Conservation (phyloP, 2,888 invertebrate species). For the Caenorhabditis sulstoni region DNA sequence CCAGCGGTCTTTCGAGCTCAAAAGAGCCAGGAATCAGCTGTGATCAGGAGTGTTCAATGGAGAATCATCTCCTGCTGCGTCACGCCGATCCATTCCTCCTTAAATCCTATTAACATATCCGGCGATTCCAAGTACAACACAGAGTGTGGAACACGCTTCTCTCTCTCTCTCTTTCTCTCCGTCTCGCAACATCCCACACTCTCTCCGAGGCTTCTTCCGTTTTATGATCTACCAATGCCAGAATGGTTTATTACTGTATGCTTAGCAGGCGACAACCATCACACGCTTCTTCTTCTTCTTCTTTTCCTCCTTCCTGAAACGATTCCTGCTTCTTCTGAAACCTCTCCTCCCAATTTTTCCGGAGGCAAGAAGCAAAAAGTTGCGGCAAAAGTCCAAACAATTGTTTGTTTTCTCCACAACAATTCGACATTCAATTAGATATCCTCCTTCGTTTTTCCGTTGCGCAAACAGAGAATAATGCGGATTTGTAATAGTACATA, state of each 20-base stretch:
- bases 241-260: slow-evolving; percentile 57
- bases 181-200: slow-evolving; percentile 21
- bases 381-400: slow-evolving; percentile 39
- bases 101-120: slow-evolving; percentile 55
- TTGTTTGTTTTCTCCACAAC: slow-evolving; percentile 39
- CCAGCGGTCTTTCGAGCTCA: too few species aligned
- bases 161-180: slow-evolving; percentile 16
- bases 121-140: slow-evolving; percentile 38
- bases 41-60: too few species aligned
- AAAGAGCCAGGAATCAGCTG: too few species aligned
- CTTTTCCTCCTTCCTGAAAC: too few species aligned
- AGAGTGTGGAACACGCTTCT: slow-evolving; percentile 49
- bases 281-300: slow-evolving; percentile 8
- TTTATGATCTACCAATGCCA: slow-evolving; percentile 50
- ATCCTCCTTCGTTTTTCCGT: slow-evolving; percentile 45
- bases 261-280: slow-evolving; percentile 31
- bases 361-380: slow-evolving; percentile 11
- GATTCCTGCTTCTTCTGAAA: not conserved
- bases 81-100: too few species aligned
- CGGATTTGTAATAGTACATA: slow-evolving; percentile 13
- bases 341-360: slow-evolving; percentile 5
- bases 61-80: slow-evolving; percentile 8
- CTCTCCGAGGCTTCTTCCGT: slow-evolving; percentile 20
- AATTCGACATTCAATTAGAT: slow-evolving; percentile 38
- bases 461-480: slow-evolving; percentile 24